A percentile compares a stretch with the other conserved stretches of the same genome.
These are phyloP conservation scores for Eulithis prunata DNA, from an alignment of 2,888 invertebrate species.

Conservation along the genomic window DNA sequence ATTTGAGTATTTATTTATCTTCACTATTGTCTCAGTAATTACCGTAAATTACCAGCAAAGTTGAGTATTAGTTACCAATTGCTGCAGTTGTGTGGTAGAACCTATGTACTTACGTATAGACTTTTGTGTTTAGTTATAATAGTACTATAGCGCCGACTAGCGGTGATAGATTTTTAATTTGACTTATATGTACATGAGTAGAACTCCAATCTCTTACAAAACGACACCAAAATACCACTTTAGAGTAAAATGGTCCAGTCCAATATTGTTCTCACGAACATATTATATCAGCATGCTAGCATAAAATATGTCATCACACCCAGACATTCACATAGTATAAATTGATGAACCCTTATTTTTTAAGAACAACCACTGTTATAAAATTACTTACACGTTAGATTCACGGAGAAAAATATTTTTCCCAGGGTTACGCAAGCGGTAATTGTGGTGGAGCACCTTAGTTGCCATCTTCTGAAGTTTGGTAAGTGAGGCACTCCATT, in stretches of 20 bases:
- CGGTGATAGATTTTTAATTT: conserved; percentile 73
- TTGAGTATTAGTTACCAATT: conserved; percentile 64
- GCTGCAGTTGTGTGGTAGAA: conserved; percentile 72
- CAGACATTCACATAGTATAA: conserved; percentile 68
- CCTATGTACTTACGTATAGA: conserved; percentile 57
- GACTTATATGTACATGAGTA: conserved; percentile 60
- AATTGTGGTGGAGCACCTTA: conserved; percentile 85
- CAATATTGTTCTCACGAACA: conserved; percentile 61
- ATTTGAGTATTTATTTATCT: conserved; percentile 62
- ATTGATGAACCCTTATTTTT: conserved; percentile 56
- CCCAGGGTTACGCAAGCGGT: conserved; percentile 85
- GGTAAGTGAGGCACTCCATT: conserved; percentile 85
- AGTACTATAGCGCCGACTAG: conserved; percentile 75
- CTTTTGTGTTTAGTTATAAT: conserved; percentile 65
- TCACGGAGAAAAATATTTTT: conserved; percentile 84
- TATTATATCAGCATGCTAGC: conserved; percentile 74
- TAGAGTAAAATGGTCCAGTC: conserved; percentile 57
- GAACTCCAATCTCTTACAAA: conserved; percentile 59
- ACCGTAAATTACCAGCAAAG: conserved; percentile 57
- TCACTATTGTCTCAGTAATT: conserved; percentile 63
- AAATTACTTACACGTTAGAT: conserved; percentile 83
- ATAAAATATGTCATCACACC: conserved; percentile 65
- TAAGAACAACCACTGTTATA: conserved; percentile 78
- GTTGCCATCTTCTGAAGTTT: conserved; percentile 84
- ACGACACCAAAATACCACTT: conserved; percentile 60